Conservation (phyloP, 2,888 invertebrate species). For the Pediacus dermestoides region DNA sequence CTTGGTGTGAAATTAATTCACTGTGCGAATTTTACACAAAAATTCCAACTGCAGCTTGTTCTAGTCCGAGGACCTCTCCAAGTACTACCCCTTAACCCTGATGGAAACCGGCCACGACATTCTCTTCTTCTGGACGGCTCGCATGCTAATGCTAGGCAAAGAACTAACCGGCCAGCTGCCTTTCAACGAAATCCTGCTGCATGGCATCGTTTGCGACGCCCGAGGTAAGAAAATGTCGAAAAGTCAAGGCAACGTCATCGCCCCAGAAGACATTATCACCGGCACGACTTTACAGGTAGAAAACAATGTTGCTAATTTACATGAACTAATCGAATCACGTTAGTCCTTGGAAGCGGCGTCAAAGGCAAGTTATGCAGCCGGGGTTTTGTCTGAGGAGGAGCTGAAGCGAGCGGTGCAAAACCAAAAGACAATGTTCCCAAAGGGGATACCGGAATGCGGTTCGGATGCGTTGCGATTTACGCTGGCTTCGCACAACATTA, state of each 20-base stretch:
- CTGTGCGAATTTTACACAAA: too few species aligned
- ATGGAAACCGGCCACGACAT: constrained; percentile 98
- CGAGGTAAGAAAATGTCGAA: constrained; percentile 99
- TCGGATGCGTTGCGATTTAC: constrained; percentile 88
- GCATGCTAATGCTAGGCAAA: constrained; percentile 98
- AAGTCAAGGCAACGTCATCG: constrained; percentile 95
- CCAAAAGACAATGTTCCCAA: constrained; percentile 58
- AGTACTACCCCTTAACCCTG: constrained; percentile 78
- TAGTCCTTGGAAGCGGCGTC: constrained; percentile 32
- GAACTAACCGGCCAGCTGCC: constrained; percentile 80
- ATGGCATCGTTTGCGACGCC: constrained; percentile 96
- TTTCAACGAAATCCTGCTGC: constrained; percentile 89
- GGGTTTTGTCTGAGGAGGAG: constrained; percentile 43
- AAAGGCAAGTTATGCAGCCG: constrained; percentile 31
- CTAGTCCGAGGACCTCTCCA: constrained; percentile 55
- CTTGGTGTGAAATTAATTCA: too few species aligned
- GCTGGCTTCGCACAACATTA: constrained; percentile 51
- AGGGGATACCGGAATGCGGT: constrained; percentile 95
- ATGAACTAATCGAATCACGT: neutral
- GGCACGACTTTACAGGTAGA: constrained; percentile 81
- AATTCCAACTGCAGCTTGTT: too few species aligned
- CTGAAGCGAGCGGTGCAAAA: constrained; percentile 48
- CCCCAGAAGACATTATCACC: constrained; percentile 91
- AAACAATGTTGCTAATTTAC: neutral
- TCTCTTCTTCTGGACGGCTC: constrained; percentile 98